These are phyloP conservation scores for Cremastinae sp. DNA, from an alignment of 2,888 invertebrate species.

Conservation along the genomic window DNA sequence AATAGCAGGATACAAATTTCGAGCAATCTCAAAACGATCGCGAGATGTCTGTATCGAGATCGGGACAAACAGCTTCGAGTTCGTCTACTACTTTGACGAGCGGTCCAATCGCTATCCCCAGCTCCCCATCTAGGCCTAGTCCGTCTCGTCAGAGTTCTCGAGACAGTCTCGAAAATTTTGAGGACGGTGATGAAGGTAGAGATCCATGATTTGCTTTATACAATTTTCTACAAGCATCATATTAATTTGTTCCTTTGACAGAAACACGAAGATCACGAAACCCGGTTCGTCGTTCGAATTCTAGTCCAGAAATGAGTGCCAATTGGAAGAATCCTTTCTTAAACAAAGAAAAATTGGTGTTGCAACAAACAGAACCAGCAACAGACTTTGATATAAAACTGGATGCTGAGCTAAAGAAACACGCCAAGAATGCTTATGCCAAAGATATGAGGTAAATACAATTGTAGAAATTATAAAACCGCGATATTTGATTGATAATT, in stretches of 20 bases:
- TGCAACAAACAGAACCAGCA: slow-evolving; percentile 70
- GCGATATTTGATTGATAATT: no score
- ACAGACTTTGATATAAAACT: slow-evolving; percentile 73
- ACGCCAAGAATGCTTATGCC: slow-evolving; percentile 84
- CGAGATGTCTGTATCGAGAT: slow-evolving; percentile 66
- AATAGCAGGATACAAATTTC: slow-evolving; percentile 65
- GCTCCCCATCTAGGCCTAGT: slow-evolving; percentile 79
- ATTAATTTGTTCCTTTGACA: slow-evolving; percentile 37
- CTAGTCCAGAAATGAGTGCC: slow-evolving; percentile 95
- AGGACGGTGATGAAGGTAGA: slow-evolving; percentile 80
- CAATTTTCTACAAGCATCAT: background rate
- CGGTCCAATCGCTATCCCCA: slow-evolving; percentile 80
- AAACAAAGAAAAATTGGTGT: slow-evolving; percentile 79
- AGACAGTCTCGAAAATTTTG: slow-evolving; percentile 82
- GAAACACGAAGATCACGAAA: slow-evolving; percentile 84
- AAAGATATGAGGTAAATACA: slow-evolving; percentile 85
- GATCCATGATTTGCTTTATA: no score
- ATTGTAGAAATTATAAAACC: background rate
- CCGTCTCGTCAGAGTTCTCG: slow-evolving; percentile 82
- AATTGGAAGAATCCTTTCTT: slow-evolving; percentile 90
- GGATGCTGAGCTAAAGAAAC: slow-evolving; percentile 83
- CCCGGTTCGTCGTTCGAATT: slow-evolving; percentile 93
- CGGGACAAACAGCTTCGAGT: slow-evolving; percentile 66
- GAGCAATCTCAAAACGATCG: slow-evolving; percentile 71
- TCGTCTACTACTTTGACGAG: slow-evolving; percentile 72